These are phyloP conservation scores for Champsocephalus gunnari DNA, from an alignment of 2,797 vertebrate species.

Conservation along the genomic window DNA sequence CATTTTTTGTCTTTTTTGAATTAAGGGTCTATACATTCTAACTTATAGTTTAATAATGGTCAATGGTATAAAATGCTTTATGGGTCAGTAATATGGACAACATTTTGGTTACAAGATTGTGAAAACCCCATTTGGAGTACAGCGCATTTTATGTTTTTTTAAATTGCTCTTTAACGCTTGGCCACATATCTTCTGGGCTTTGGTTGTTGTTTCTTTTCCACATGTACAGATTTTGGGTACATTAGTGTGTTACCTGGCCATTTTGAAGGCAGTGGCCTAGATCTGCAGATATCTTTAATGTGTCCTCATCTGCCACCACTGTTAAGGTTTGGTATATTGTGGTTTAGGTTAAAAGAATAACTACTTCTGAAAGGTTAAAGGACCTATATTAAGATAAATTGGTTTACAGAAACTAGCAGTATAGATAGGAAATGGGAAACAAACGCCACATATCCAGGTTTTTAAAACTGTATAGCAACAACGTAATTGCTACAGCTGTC, in stretches of 20 bases:
- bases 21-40: background rate
- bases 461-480: constrained; percentile 2
- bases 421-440: background rate
- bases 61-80: background rate
- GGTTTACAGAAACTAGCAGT: background rate
- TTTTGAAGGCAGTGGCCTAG: background rate
- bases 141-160: constrained; percentile 7
- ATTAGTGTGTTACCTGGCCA: background rate
- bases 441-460: background rate
- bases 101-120: constrained; percentile 3
- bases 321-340: background rate
- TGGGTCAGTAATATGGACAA: background rate
- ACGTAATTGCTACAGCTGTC: background rate
- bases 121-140: constrained; percentile 3
- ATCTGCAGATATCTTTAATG: background rate
- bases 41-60: background rate
- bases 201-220: constrained; percentile 3
- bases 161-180: background rate
- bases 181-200: background rate
- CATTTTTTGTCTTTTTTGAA: background rate
- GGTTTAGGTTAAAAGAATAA: background rate
- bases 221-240: background rate
- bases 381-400: background rate
- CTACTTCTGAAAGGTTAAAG: background rate
- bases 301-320: background rate